These are phyloP conservation scores for Ditylenchus dipsaci DNA, from an alignment of 1,140 invertebrate genomes.

Conservation along the genomic window DNA sequence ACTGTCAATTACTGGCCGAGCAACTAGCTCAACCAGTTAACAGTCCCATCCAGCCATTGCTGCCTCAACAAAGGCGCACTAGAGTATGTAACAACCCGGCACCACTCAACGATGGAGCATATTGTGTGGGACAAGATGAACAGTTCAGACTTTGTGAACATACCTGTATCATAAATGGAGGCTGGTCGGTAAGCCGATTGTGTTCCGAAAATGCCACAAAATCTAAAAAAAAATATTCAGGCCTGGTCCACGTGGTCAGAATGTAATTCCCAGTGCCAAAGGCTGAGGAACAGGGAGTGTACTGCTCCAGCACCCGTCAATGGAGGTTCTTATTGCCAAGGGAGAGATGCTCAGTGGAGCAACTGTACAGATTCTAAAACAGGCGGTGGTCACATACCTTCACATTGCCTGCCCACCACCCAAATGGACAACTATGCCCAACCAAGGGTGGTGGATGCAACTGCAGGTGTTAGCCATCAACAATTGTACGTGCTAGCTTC, in stretches of 20 bases:
- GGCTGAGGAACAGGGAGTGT: conserved; percentile 70
- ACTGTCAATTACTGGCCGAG: conserved; percentile 32
- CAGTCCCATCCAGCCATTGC: conserved; percentile 18
- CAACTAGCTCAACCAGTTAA: conserved; percentile 21
- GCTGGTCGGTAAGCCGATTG: conserved; percentile 56
- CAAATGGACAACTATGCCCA: background rate
- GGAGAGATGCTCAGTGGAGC: conserved; percentile 68
- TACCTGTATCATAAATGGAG: conserved; percentile 28
- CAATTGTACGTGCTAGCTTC: conserved; percentile 38
- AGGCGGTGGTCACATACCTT: background rate
- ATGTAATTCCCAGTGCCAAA: conserved; percentile 71
- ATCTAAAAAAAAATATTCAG: no score
- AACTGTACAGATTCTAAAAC: conserved; percentile 64
- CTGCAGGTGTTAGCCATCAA: background rate
- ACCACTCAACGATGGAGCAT: conserved; percentile 73
- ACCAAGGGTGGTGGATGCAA: background rate
- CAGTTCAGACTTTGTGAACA: conserved; percentile 66
- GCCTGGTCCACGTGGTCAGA: conserved; percentile 70
- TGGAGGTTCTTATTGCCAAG: conserved; percentile 78
- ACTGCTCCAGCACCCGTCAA: conserved; percentile 70
- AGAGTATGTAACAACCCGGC: conserved; percentile 76
- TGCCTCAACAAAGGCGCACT: conserved; percentile 65
- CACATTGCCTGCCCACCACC: background rate
- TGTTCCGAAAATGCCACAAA: no score
- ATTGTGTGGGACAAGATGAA: conserved; percentile 75